These are phyloP conservation scores for Schizothorax lantsangensis DNA, from an alignment of 2,797 vertebrate genomes.

Conservation along the genomic window DNA sequence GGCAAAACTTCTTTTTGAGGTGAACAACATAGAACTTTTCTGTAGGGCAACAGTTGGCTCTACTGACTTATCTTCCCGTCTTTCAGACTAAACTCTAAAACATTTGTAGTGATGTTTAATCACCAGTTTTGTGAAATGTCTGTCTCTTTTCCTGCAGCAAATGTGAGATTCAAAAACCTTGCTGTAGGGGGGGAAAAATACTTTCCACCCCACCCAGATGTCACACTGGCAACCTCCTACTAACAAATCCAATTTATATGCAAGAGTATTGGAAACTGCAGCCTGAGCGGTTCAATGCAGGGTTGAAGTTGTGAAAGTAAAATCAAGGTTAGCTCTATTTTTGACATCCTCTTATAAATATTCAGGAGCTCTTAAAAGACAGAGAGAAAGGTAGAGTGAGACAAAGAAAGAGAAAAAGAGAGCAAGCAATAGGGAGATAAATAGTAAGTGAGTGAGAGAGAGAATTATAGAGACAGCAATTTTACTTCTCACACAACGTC, in stretches of 20 bases:
- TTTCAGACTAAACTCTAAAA: conserved; percentile 5
- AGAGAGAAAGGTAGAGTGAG: conserved; percentile 41
- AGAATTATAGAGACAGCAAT: conserved; percentile 74
- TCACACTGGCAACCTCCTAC: conserved; percentile 58
- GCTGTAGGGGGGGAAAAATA: conserved; percentile 34
- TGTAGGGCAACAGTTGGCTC: conserved; percentile 48
- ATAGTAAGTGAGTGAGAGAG: conserved; percentile 32
- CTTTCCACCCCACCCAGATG: conserved; percentile 53
- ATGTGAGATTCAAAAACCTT: conserved; percentile 63
- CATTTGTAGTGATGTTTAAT: conserved; percentile 37
- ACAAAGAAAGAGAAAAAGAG: conserved; percentile 32
- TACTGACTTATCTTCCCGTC: conserved; percentile 1
- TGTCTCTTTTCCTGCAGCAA: conserved; percentile 52
- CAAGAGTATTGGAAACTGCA: conserved; percentile 59
- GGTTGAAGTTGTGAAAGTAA: conserved; percentile 66
- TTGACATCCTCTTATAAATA: conserved; percentile 75
- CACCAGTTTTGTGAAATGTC: conserved; percentile 45
- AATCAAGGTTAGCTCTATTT: conserved; percentile 76
- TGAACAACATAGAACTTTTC: conserved; percentile 41
- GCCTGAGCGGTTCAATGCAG: conserved; percentile 58
- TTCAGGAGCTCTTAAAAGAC: conserved; percentile 71
- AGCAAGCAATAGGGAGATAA: conserved; percentile 24
- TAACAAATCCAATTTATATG: conserved; percentile 59
- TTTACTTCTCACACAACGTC: conserved; percentile 72
- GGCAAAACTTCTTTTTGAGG: conserved; percentile 53